These are phyloP conservation scores for Penaeus japonicus DNA, from an alignment of 1,140 invertebrate genomes.

Conservation along the genomic window DNA sequence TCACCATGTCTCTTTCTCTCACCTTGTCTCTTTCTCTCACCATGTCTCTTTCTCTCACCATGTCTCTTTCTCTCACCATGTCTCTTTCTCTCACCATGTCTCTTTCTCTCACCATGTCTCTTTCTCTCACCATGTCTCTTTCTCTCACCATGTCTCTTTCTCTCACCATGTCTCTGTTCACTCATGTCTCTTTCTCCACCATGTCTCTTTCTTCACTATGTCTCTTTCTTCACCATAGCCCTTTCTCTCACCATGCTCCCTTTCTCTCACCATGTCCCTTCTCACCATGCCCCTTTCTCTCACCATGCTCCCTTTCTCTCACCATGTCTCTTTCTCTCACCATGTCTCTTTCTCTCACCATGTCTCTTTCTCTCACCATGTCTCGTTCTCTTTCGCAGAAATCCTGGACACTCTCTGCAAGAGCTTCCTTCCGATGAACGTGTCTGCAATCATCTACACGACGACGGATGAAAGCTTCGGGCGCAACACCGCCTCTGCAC, in stretches of 20 bases:
- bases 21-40: background rate
- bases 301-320: background rate
- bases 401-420: slow-evolving; percentile 79
- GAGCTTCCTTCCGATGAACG: slow-evolving; percentile 86
- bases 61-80: too few species aligned
- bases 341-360: background rate
- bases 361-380: background rate
- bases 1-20: background rate
- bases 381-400: slow-evolving; percentile 58
- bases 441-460: slow-evolving; percentile 90
- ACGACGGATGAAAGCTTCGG: slow-evolving; percentile 91
- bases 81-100: too few species aligned
- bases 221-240: background rate
- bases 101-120: background rate
- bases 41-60: background rate
- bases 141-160: background rate
- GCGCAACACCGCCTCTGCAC: slow-evolving; percentile 87
- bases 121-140: background rate
- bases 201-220: background rate
- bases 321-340: background rate
- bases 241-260: background rate
- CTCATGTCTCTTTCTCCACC: background rate
- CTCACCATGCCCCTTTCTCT: background rate
- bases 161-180: background rate
- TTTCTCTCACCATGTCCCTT: background rate